Evolutionary conservation across 2,113 vertebrate genomes (phyloP), one percentile per base, ranked within the genome.

Genomic region (Rhineura floridana): DNA sequence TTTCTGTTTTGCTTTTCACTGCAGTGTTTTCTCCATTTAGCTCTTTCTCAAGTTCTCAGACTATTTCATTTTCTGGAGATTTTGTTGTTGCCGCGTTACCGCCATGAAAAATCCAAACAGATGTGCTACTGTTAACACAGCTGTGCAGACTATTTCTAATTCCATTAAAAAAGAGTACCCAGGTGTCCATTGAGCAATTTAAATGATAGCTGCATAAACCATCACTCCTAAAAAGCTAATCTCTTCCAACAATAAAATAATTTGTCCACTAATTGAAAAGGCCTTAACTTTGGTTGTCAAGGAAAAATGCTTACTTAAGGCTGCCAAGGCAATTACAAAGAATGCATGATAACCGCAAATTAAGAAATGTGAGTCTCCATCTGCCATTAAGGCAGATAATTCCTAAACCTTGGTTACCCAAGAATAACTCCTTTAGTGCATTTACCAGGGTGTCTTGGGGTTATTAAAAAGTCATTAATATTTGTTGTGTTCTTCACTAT

Each of bases 201-300:
- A 88, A 87, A 87, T 4, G 0, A 65, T 55, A 91, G 85, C 42
- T 17, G 30, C 4, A 52, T 0, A 85, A 55, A 59, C 0, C 1
- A 86, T 82, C 83, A 79, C 39, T 3, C 55, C 55, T 19, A 39
- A 63, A 77, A 30, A 92, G 11, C 9, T 3, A 0, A 2, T 2
- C 25, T 91, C 39, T 77, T 44, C 44, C 39, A 72, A 33, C 2
- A 50, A 28, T 63, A 48, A 0, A 77, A 55, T 62, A 82, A 81
- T 55, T 90, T 28, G 79, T 33, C 44, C 17, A 59, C 12, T 83
- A 83, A 89, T 78, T 91, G 75, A 85, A 93, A 88, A 19, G 70
- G 52, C 0, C 0, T 0, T 72, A 39, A 42, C n/a, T 82, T 83
- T 86, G 81, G 28, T 77, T 39, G 36, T 59, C 23, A 72, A 36